These are phyloP conservation scores for Maniola hyperantus DNA, from an alignment of 2,888 invertebrate genomes.

Conservation along the genomic window DNA sequence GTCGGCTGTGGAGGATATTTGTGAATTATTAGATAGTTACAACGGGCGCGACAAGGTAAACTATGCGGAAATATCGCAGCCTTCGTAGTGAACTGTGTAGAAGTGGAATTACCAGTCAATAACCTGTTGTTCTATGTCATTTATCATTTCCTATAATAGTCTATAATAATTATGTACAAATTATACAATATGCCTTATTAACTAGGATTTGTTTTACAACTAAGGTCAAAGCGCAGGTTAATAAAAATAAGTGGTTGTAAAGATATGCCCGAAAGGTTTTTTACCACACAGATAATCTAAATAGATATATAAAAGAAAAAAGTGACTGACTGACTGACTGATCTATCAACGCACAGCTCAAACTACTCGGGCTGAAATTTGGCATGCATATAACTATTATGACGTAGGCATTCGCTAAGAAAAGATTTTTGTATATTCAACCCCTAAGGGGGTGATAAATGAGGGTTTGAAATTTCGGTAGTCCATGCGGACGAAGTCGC, in stretches of 20 bases:
- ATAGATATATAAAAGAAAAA: too few relatives aligned
- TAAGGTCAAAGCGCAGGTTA: slow-evolving; percentile 1
- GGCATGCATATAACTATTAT: too few relatives aligned
- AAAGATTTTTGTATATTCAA: too few relatives aligned
- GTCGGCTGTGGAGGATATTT: slow-evolving; percentile 80
- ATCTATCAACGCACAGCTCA: too few relatives aligned
- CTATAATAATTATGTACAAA: slow-evolving; percentile 11
- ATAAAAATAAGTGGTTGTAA: neutral
- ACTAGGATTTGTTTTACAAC: neutral
- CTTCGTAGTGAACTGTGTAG: slow-evolving; percentile 59
- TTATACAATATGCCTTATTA: neutral
- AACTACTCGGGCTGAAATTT: too few relatives aligned
- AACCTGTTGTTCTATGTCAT: slow-evolving; percentile 41
- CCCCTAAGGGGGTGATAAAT: too few relatives aligned
- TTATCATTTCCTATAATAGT: slow-evolving; percentile 16
- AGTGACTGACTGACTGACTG: too few relatives aligned
- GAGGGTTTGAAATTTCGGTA: too few relatives aligned
- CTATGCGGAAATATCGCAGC: slow-evolving; percentile 61
- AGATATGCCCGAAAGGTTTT: neutral
- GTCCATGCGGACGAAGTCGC: too few relatives aligned
- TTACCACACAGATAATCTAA: neutral
- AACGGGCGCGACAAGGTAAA: slow-evolving; percentile 93
- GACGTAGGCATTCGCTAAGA: too few relatives aligned
- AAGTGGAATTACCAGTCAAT: slow-evolving; percentile 51
- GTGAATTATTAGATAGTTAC: slow-evolving; percentile 89